Evolutionary conservation across 2,888 invertebrate species (phyloP).

Genomic region (Mythimna lalbum): DNA sequence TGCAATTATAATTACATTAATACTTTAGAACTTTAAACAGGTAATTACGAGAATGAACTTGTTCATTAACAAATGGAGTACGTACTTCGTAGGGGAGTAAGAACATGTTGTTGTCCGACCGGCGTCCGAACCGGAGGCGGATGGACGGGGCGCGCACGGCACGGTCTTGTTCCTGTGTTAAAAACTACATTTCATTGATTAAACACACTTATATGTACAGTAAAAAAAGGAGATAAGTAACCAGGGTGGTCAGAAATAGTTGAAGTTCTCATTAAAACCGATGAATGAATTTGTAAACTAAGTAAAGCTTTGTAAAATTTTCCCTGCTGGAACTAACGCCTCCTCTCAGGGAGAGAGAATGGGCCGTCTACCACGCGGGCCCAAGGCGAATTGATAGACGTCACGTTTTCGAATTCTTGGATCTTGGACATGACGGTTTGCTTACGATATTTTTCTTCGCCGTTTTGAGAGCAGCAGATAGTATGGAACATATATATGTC

Average conservation of each 20-base stretch:
- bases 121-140: slow-evolving; percentile 94
- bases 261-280: no score
- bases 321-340: no score
- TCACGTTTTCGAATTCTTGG: no score
- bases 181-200: slow-evolving; percentile 43
- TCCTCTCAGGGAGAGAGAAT: no score
- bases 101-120: slow-evolving; percentile 93
- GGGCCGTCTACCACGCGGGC: no score
- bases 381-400: no score
- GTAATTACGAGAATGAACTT: not conserved
- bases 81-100: slow-evolving; percentile 86
- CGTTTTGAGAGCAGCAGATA: no score
- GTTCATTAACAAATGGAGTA: slow-evolving; percentile 20
- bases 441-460: no score
- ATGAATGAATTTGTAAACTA: no score
- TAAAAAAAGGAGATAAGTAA: not conserved
- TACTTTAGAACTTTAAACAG: slow-evolving; percentile 13
- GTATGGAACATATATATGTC: no score
- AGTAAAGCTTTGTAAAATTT: no score
- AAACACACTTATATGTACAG: slow-evolving; percentile 10
- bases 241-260: not conserved
- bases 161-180: slow-evolving; percentile 89
- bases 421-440: no score
- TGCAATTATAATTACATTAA: slow-evolving; percentile 29
- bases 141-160: slow-evolving; percentile 94